Evolutionary conservation across 2,888 invertebrate genomes (phyloP).

Genomic region (Agrotis puta): DNA sequence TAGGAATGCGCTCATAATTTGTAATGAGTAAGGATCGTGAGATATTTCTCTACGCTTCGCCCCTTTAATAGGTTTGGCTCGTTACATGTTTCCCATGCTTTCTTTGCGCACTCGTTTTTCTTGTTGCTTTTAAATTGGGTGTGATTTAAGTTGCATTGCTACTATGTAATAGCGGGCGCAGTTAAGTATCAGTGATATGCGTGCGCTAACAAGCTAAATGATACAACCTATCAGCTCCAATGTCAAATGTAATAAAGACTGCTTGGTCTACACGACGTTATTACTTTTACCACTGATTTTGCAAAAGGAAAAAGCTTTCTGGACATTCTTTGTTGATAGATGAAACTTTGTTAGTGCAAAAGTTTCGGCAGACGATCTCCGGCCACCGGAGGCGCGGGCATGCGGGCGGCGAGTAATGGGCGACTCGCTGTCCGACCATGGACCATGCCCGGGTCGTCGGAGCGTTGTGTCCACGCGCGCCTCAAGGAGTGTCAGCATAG

Average conservation of each 20-base stretch:
- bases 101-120: conserved; percentile 74
- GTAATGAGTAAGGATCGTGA: conserved; percentile 89
- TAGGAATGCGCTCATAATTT: conserved; percentile 90
- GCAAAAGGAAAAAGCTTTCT: conserved; percentile 33
- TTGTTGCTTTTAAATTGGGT: conserved; percentile 77
- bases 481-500: too few relatives aligned
- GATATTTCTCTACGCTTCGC: conserved; percentile 87
- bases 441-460: too few relatives aligned
- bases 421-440: too few relatives aligned
- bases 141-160: conserved; percentile 78
- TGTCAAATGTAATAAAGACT: conserved; percentile 69
- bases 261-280: conserved; percentile 48
- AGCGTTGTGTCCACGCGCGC: too few relatives aligned
- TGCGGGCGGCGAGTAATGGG: too few relatives aligned
- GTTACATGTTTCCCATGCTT: conserved; percentile 88
- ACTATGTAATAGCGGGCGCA: conserved; percentile 71
- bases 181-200: conserved; percentile 73
- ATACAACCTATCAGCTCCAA: conserved; percentile 57
- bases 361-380: too few relatives aligned
- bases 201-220: conserved; percentile 71
- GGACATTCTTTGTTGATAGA: not conserved
- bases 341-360: not conserved
- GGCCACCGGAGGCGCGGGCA: too few relatives aligned
- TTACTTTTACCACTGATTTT: conserved; percentile 53
- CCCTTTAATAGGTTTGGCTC: conserved; percentile 86